These are phyloP conservation scores for Leptinotarsa juncta DNA, from an alignment of 2,888 invertebrate genomes.

Conservation along the genomic window DNA sequence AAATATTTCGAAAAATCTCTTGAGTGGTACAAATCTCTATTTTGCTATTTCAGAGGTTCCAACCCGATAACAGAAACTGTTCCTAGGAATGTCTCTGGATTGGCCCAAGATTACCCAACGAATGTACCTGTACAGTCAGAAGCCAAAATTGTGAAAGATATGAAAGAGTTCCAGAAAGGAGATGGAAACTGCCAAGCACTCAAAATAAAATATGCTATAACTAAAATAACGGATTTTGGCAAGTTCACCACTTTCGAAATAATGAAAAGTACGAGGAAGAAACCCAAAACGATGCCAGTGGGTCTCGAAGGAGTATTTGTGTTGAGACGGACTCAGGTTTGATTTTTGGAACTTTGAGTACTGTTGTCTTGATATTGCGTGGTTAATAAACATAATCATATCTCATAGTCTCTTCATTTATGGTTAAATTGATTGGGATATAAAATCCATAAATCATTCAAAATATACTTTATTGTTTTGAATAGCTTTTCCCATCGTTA, in stretches of 20 bases:
- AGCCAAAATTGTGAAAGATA: conserved; percentile 10
- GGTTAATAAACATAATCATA: conserved; percentile 1
- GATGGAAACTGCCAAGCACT: conserved; percentile 16
- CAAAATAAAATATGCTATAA: conserved; percentile 57
- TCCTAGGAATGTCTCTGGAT: conserved; percentile 12
- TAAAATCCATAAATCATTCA: no score
- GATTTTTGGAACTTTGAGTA: not conserved
- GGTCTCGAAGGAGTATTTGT: conserved; percentile 58
- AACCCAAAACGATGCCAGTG: conserved; percentile 55
- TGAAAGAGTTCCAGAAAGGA: conserved; percentile 17
- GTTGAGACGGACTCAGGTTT: conserved; percentile 34
- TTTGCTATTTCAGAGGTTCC: not conserved
- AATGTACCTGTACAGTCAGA: conserved; percentile 29
- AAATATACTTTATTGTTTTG: no score
- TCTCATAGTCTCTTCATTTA: not conserved
- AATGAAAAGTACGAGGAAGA: conserved; percentile 58
- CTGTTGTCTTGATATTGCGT: not conserved
- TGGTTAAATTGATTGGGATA: not conserved
- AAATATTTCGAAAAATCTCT: no score
- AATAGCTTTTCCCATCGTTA: no score
- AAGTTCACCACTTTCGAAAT: conserved; percentile 61
- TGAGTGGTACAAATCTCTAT: not conserved
- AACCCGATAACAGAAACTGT: not conserved
- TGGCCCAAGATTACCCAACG: conserved; percentile 39
- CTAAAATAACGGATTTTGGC: conserved; percentile 58